These are phyloP conservation scores for Centropristis striata DNA, from an alignment of 2,113 vertebrate species.

Conservation along the genomic window DNA sequence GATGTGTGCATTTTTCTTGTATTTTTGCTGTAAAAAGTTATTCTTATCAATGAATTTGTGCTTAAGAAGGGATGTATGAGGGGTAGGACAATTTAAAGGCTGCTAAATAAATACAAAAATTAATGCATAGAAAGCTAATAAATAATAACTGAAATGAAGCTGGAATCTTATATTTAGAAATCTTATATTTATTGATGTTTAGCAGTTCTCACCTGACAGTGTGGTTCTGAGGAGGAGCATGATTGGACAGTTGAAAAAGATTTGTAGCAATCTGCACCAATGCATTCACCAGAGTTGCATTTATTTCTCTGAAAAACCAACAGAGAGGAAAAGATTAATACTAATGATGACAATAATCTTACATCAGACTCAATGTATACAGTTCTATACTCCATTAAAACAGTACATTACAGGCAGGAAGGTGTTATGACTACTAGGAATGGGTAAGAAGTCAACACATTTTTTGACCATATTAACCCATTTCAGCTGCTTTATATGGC, in stretches of 20 bases:
- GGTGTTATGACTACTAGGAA: neutral
- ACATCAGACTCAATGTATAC: neutral
- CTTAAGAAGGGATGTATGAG: neutral
- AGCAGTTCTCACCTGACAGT: conserved; percentile 85
- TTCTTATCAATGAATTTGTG: too few relatives aligned
- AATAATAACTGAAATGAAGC: neutral
- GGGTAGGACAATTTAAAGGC: neutral
- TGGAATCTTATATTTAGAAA: neutral
- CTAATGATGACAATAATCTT: neutral
- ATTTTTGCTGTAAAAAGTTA: neutral
- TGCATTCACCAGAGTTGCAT: conserved; percentile 76
- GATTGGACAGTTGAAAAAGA: neutral
- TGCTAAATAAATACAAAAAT: neutral
- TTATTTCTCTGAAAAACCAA: conserved; percentile 81
- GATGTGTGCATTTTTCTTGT: neutral
- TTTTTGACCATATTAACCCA: too few relatives aligned
- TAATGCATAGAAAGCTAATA: neutral
- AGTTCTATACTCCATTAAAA: neutral
- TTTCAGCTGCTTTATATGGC: too few relatives aligned
- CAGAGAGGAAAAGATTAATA: neutral
- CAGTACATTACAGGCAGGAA: neutral
- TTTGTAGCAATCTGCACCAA: conserved; percentile 78
- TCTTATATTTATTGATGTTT: neutral
- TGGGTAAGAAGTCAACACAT: neutral
- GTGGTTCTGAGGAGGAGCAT: conserved; percentile 71